Conservation (phyloP, 2,888 invertebrate species). For the Ellobium chinense region DNA sequence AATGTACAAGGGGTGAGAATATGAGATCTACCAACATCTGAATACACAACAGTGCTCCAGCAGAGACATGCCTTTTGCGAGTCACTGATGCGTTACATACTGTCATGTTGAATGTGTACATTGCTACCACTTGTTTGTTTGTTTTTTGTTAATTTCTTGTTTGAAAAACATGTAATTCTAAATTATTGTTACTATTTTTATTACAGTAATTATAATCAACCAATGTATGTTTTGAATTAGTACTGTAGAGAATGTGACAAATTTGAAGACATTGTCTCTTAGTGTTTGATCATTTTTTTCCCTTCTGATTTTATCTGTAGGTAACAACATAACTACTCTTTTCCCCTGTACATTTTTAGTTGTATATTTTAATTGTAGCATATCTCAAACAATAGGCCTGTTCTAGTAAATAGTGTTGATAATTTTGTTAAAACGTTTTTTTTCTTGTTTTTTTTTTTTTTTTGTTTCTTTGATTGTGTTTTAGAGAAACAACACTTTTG, state of each 20-base stretch:
- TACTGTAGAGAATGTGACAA: background rate
- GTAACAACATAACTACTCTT: background rate
- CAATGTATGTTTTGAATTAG: background rate
- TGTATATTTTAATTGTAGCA: background rate
- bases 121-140: background rate
- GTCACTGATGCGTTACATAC: background rate
- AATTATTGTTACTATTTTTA: slow-evolving; percentile 25
- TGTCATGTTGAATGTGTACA: slow-evolving; percentile 6
- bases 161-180: background rate
- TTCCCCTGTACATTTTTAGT: background rate
- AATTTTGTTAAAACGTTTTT: background rate
- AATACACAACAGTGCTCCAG: background rate
- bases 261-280: background rate
- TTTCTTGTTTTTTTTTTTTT: too few species aligned
- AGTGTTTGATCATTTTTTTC: background rate
- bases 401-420: background rate
- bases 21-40: background rate
- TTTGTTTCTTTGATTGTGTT: background rate
- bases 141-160: too few species aligned
- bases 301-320: background rate
- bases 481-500: background rate
- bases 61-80: slow-evolving; percentile 15
- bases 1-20: too few species aligned
- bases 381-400: background rate
- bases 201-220: slow-evolving; percentile 14